These are phyloP conservation scores for Zosterops lateralis DNA, from an alignment of 2,113 vertebrate genomes.

Conservation along the genomic window DNA sequence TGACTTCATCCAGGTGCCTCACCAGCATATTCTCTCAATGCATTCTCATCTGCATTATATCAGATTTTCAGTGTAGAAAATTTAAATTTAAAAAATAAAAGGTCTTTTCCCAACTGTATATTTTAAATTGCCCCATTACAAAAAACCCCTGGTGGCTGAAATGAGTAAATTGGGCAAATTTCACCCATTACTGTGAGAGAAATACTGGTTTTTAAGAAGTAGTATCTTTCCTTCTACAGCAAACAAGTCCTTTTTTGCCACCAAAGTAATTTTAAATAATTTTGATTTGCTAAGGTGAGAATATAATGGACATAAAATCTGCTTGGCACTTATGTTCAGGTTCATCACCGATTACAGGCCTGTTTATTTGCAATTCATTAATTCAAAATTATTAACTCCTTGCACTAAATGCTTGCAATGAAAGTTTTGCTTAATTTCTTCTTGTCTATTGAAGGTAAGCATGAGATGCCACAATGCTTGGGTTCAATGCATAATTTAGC, in stretches of 20 bases:
- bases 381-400: not conserved
- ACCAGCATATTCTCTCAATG: not conserved
- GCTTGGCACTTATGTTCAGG: rapidly evolving
- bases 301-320: not conserved
- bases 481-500: not conserved
- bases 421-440: not conserved
- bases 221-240: not conserved
- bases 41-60: not conserved
- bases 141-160: not conserved
- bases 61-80: not conserved
- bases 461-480: not conserved
- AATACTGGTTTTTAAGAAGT: not conserved
- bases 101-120: not conserved
- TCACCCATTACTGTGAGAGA: not conserved
- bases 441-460: not conserved
- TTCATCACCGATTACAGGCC: not conserved
- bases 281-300: not conserved
- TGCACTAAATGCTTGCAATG: not conserved
- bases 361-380: not conserved
- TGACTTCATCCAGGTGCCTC: not conserved
- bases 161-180: not conserved
- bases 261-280: not conserved
- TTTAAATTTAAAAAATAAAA: not conserved
- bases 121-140: not conserved
- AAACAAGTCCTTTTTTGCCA: not conserved